Percentiles rank a stretch among this genome's conserved stretches.
Evolutionary conservation across 1,140 invertebrate genomes (phyloP).

Genomic region (Drusus annulatus): DNA sequence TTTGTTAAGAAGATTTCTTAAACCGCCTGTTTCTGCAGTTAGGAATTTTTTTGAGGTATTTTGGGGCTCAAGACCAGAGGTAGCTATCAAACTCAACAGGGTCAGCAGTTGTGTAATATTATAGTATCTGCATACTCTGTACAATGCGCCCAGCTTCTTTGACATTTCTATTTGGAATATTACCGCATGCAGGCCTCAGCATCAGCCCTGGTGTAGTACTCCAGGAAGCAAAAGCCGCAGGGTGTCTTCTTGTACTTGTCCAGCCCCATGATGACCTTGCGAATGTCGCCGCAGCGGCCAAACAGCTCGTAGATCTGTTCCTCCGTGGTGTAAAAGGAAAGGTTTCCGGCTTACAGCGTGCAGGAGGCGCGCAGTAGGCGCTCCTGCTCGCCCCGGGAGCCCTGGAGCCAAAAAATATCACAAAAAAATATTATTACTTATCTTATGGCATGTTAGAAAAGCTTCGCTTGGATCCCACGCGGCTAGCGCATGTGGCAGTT

Average conservation of each 20-base stretch:
- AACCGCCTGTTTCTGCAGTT: no score
- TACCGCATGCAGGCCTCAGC: constrained; percentile 93
- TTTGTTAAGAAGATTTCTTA: no score
- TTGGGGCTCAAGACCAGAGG: no score
- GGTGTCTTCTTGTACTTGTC: constrained; percentile 99
- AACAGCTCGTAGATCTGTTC: constrained; percentile 99
- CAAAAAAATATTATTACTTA: no score
- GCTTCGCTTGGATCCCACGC: no score
- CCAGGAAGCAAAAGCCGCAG: constrained; percentile 99
- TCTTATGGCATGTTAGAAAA: no score
- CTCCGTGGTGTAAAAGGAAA: constrained; percentile 99
- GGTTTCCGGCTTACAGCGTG: constrained; percentile 97
- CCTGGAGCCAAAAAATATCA: constrained; percentile 72
- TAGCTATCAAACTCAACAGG: no score
- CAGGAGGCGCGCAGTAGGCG: constrained; percentile 79
- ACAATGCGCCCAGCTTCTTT: no score
- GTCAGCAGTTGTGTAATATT: no score
- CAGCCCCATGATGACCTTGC: constrained; percentile 97
- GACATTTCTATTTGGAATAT: background rate
- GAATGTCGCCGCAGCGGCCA: constrained; percentile 95
- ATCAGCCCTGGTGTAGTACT: constrained; percentile 93
- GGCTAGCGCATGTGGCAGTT: no score
- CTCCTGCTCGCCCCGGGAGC: constrained; percentile 94
- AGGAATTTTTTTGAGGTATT: no score
- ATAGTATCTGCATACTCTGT: no score